phyloP scores from a whole-genome alignment of 2,797 vertebrate species.

The Sebastes variabilis region DNA sequence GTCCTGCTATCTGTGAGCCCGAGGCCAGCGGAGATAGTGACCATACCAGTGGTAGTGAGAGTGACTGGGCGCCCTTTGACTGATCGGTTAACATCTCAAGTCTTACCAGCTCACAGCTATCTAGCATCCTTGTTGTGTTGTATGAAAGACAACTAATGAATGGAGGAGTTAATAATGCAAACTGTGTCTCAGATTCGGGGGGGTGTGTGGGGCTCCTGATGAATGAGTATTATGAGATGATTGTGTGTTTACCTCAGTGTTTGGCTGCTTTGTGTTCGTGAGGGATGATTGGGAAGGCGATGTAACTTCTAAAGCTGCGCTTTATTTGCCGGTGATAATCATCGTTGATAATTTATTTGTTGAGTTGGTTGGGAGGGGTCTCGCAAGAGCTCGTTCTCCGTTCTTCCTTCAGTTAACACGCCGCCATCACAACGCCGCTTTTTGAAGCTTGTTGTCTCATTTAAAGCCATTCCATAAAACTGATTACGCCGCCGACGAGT shows the following conservation, averaged over 20 bases:
- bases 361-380: conserved; percentile 17
- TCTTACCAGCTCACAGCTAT: conserved; percentile 25
- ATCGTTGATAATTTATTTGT: conserved; percentile 48
- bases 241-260: conserved; percentile 39
- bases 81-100: conserved; percentile 53
- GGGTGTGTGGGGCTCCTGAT: conserved; percentile 10
- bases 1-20: conserved; percentile 66
- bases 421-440: conserved; percentile 47
- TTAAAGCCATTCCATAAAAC: conserved; percentile 76
- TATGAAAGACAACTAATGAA: conserved; percentile 25
- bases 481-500: conserved; percentile 73
- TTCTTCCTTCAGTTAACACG: conserved; percentile 33
- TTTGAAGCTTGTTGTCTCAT: conserved; percentile 73
- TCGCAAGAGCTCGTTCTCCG: conserved; percentile 41
- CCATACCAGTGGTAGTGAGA: conserved; percentile 52
- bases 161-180: conserved; percentile 29
- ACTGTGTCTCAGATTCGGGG: neutral
- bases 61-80: conserved; percentile 50
- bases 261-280: neutral
- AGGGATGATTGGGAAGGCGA: neutral
- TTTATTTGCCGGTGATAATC: conserved; percentile 66
- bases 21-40: conserved; percentile 64
- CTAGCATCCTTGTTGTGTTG: conserved; percentile 29
- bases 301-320: conserved; percentile 40
- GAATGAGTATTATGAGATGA: conserved; percentile 31